Base-by-base conservation (phyloP, 2,888 invertebrate genomes). In the Sericinus montela region DNA sequence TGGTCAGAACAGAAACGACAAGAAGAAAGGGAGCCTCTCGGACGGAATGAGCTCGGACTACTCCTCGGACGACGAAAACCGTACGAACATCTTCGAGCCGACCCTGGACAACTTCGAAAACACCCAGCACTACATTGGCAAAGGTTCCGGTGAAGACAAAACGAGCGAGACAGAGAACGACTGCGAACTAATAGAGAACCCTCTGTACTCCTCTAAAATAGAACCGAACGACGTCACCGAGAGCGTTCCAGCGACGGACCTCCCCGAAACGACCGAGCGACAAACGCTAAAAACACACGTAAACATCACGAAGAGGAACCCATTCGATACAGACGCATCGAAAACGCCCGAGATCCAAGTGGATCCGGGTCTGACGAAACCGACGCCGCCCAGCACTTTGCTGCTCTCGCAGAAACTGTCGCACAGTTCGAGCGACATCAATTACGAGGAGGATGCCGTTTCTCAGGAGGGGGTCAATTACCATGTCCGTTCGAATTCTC, bases 341-440 rank as follows among this genome's bases (percentile, higher is more conserved):
- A 89, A 89, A 15, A 91, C 92, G 3, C 94, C 94, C 0, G 92
- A 93, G 68, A 92, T 92, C n/a, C 91, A 90, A 38, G 84, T 91
- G 0, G 84, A 87, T 28, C 47, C 60, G 1, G 71, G 89, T 0
- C 60, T 57, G 64, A 68, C 67, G 1, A 90, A 90, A 53, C 75
- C 77, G 0, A 71, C 77, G 11, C 92, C 91, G 10, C 92, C 91
- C 0, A 91, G 77, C 29, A 89, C 89, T 0, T 63, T 93, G 5
- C 71, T 91, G 53, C 67, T 93, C 1, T 82, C 90, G 0, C 91
- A 91, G 56, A 93, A 92, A 56, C 76, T 93, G 23, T 93, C 94
- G n/a, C 92, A 93, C 59, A 94, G 94, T 25, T 92, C 93, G 0
- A 92, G 91, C 6, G 93, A 93, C 62, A 90, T 94, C 0, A 92